Conservation (phyloP, 2,797 vertebrate genomes). For the Premnoplex brunnescens region DNA sequence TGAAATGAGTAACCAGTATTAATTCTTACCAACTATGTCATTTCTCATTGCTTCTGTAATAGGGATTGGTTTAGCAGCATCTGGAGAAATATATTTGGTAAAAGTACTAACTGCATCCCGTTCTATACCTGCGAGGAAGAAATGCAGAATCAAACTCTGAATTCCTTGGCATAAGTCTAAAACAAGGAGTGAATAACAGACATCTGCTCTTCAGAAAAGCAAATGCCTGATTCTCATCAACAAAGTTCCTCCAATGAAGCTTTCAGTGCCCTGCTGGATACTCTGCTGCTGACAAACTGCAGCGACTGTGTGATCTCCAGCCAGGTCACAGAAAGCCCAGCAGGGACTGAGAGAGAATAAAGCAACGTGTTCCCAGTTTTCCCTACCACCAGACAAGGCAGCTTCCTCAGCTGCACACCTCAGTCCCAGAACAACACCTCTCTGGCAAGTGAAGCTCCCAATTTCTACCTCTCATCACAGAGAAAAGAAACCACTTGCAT, state of each 20-base stretch:
- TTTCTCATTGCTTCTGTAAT: slow-evolving; percentile 95
- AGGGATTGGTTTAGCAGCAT: slow-evolving; percentile 93
- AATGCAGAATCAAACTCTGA: not conserved
- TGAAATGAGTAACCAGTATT: not conserved
- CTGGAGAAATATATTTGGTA: slow-evolving; percentile 97
- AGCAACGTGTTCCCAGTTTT: not conserved
- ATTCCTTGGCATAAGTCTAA: not conserved
- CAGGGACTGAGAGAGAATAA: not conserved
- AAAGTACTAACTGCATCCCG: slow-evolving; percentile 96
- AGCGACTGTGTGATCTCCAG: not conserved
- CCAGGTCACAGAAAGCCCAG: not conserved
- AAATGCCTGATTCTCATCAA: not conserved
- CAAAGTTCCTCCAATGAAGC: not conserved
- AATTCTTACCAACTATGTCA: slow-evolving; percentile 92
- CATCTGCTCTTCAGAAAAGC: not conserved
- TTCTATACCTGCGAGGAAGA: slow-evolving; percentile 87
- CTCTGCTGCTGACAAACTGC: not conserved
- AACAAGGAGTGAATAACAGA: not conserved
- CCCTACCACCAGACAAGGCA: not conserved
- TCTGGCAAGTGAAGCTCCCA: not conserved
- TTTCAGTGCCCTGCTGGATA: not conserved
- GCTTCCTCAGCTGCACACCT: not conserved
- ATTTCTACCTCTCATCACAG: not conserved
- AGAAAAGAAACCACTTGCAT: not conserved
- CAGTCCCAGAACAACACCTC: not conserved